A percentile compares a stretch with the other conserved stretches of the same genome.
Evolutionary conservation across 2,797 vertebrate species (phyloP).

Genomic region (Macroramphosus scolopax): DNA sequence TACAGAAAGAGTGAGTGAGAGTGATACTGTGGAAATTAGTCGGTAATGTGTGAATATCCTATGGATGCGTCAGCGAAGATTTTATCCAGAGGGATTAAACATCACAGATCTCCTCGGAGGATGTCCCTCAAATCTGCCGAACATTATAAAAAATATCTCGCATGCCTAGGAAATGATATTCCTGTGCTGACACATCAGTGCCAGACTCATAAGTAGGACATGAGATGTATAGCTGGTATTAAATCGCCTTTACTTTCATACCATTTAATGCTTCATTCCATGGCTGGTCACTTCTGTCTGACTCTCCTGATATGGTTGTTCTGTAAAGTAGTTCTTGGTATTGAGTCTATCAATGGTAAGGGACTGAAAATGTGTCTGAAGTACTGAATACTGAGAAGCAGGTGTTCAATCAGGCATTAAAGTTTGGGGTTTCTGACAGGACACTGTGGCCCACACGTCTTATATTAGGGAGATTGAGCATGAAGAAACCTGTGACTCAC

Average conservation of each 20-base stretch:
- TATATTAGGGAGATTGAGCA: too few species aligned
- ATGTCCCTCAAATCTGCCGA: slow-evolving; percentile 1
- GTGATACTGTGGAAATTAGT: background rate
- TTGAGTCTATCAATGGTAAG: too few species aligned
- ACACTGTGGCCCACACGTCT: too few species aligned
- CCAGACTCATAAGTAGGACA: background rate
- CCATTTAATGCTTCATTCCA: background rate
- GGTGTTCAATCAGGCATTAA: too few species aligned
- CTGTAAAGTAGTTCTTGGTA: background rate
- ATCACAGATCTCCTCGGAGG: slow-evolving; percentile 3
- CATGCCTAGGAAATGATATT: background rate
- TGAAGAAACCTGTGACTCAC: too few species aligned
- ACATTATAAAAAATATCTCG: background rate
- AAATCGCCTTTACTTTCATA: too few species aligned
- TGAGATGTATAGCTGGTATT: too few species aligned
- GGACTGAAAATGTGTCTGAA: too few species aligned
- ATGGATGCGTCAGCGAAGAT: slow-evolving; percentile 2
- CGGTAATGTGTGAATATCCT: background rate
- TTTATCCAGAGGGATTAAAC: slow-evolving; percentile 11
- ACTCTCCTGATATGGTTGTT: background rate
- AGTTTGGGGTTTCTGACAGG: too few species aligned
- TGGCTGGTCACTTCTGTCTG: background rate
- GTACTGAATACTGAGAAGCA: too few species aligned
- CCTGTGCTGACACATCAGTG: background rate
- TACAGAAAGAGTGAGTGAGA: background rate